Evolutionary conservation across 2,113 vertebrate genomes (phyloP), one percentile per base, ranked within the genome.

Genomic region (Channa argus): DNA sequence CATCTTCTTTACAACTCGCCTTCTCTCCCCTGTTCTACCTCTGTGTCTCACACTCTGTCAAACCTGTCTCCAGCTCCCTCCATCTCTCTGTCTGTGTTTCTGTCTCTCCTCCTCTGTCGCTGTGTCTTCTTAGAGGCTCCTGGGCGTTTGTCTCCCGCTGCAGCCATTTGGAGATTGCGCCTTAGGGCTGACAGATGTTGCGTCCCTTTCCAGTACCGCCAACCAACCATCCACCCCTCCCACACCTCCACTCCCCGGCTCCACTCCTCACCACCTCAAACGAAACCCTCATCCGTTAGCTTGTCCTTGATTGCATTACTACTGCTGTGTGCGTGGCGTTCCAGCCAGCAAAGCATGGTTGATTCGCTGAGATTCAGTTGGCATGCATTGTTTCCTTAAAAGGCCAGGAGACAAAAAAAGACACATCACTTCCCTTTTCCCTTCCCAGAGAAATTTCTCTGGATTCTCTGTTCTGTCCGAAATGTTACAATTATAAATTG

Each of bases 111-210:
- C 56, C 55, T 77, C 74, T 72, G 64, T 65, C 41, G 0, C 59
- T 39, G 54, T 14, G 60, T 58, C 70, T 61, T 64, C 71, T 81
- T 39, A 0, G 41, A 0, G 53, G 64, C 79, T 58, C 64, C 39
- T 1, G 70, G 51, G 52, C 11, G 2, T 71, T 53, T 14, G 43
- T 52, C 60, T 74, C 77, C 63, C 64, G 6, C 68, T n/a, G 52
- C 86, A 88, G 79, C 88, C 90, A 77, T 91, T 91, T 89, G 86
- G 77, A 92, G 86, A 88, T 80, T 71, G 58, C 63, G 91, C 93
- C 92, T 87, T 9, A 71, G 88, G 93, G 82, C 82, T 84, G 86
- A 91, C 93, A 94, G 91, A 93, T 93, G 92, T 92, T 92, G 76
- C 46, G 2, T 71, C 46, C 74, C 66, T 69, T 55, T 69, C 15